phyloP scores from a whole-genome alignment of 2,888 invertebrate species.

The Chymomyza procnemis region DNA sequence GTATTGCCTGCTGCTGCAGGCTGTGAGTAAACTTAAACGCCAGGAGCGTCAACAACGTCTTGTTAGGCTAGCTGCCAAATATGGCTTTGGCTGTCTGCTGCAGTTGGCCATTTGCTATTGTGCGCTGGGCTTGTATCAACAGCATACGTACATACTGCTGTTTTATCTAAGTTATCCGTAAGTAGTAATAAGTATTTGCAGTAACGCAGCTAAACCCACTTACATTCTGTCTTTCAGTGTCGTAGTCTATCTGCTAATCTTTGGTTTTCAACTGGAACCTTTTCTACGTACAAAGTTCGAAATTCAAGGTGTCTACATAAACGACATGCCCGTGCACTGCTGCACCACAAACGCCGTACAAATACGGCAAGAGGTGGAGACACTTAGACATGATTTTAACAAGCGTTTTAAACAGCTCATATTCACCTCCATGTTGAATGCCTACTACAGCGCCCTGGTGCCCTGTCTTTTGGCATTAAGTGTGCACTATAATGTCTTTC shows the following conservation, averaged over 20 bases:
- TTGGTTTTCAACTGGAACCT: conserved; percentile 87
- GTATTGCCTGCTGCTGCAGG: conserved; percentile 81
- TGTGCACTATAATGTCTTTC: conserved; percentile 89
- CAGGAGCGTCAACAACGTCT: conserved; percentile 77
- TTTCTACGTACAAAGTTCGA: conserved; percentile 83
- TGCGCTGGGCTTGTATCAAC: conserved; percentile 85
- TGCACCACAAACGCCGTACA: conserved; percentile 86
- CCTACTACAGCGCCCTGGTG: conserved; percentile 92
- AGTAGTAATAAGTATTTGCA: conserved; percentile 80
- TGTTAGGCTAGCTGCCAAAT: conserved; percentile 58
- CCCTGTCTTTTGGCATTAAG: conserved; percentile 93
- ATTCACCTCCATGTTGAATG: conserved; percentile 88
- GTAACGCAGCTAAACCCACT: not conserved
- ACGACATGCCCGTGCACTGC: conserved; percentile 85
- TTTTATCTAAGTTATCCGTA: conserved; percentile 94
- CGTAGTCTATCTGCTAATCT: conserved; percentile 88
- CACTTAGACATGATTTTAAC: conserved; percentile 92
- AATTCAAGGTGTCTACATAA: conserved; percentile 77
- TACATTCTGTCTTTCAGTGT: conserved; percentile 79
- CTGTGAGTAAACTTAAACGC: conserved; percentile 68
- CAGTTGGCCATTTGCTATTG: conserved; percentile 83
- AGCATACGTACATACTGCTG: conserved; percentile 87
- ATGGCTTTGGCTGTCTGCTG: conserved; percentile 81
- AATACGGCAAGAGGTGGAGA: conserved; percentile 91
- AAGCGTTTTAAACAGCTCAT: conserved; percentile 92